These are phyloP conservation scores for Norana najaformis DNA, from an alignment of 2,888 invertebrate species.

Conservation along the genomic window DNA sequence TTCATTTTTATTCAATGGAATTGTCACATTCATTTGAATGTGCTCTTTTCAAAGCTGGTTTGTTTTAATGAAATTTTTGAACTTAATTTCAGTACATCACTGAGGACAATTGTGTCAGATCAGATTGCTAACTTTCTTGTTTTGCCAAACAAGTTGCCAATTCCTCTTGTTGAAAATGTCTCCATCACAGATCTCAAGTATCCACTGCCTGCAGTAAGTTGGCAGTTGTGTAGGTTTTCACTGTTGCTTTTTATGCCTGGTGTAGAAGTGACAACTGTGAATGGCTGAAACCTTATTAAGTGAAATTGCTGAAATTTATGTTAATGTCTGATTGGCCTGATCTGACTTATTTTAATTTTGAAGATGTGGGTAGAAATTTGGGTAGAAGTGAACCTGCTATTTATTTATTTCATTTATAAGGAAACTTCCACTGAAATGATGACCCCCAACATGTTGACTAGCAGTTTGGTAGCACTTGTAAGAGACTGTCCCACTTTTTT, in stretches of 20 bases:
- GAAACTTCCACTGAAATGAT: background rate
- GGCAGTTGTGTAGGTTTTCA: background rate
- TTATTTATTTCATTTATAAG: background rate
- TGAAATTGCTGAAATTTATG: background rate
- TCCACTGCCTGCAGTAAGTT: conserved; percentile 84
- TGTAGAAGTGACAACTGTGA: background rate
- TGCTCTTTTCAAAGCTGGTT: background rate
- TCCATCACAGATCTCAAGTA: conserved; percentile 80
- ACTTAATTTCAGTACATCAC: conserved; percentile 73
- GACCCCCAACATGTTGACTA: too few relatives aligned
- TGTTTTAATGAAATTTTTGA: background rate
- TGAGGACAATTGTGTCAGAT: conserved; percentile 84
- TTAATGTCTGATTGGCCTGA: too few relatives aligned
- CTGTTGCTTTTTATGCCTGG: background rate
- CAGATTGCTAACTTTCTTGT: conserved; percentile 91
- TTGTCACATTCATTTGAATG: background rate
- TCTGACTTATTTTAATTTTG: background rate
- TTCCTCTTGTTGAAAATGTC: conserved; percentile 83
- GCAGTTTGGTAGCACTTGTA: too few relatives aligned
- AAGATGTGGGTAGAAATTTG: background rate
- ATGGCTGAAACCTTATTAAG: background rate
- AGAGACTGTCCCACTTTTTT: too few relatives aligned
- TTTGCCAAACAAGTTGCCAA: conserved; percentile 89
- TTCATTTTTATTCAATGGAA: too few relatives aligned
- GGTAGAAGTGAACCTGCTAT: background rate